Evolutionary conservation across 30 jellyfish, hydroid and myxozoan genomes (phyloP).

Genomic region (Pelagia noctiluca): DNA sequence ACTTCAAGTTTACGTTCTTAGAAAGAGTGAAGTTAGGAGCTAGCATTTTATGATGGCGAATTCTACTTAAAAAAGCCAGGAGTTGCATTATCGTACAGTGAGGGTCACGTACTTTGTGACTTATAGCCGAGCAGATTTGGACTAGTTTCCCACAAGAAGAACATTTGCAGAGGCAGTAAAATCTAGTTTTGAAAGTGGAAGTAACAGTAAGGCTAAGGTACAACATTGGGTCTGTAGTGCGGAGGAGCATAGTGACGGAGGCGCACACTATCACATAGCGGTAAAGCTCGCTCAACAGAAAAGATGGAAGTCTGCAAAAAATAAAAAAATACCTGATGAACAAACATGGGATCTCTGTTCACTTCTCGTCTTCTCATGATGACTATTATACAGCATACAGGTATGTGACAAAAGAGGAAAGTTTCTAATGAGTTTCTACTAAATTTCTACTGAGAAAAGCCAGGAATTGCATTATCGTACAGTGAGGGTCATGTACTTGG

Average conservation of each 20-base stretch:
- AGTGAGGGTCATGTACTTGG: too few relatives aligned
- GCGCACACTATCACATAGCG: not conserved
- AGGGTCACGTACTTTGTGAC: not conserved
- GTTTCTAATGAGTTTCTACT: too few relatives aligned
- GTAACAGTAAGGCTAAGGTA: not conserved
- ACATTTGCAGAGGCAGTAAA: not conserved
- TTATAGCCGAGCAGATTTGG: not conserved
- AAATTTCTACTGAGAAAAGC: too few relatives aligned
- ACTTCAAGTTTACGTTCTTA: too few relatives aligned
- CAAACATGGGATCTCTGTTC: not conserved
- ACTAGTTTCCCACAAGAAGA: not conserved
- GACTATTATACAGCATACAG: not conserved
- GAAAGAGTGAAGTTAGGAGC: too few relatives aligned
- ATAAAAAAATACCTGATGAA: not conserved
- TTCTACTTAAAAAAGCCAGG: too few relatives aligned
- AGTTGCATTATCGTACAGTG: too few relatives aligned
- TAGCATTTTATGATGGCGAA: too few relatives aligned
- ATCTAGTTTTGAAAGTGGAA: too few relatives aligned
- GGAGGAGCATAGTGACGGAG: not conserved
- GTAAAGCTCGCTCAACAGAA: not conserved
- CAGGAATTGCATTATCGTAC: too few relatives aligned
- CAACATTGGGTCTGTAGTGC: not conserved
- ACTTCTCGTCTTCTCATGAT: not conserved
- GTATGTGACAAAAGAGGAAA: not conserved
- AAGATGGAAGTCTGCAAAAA: conserved; percentile 3